Percentiles rank a stretch among this genome's conserved stretches.
phyloP scores from a whole-genome alignment of 2,888 invertebrate species.

The Nomada lathburiana region DNA sequence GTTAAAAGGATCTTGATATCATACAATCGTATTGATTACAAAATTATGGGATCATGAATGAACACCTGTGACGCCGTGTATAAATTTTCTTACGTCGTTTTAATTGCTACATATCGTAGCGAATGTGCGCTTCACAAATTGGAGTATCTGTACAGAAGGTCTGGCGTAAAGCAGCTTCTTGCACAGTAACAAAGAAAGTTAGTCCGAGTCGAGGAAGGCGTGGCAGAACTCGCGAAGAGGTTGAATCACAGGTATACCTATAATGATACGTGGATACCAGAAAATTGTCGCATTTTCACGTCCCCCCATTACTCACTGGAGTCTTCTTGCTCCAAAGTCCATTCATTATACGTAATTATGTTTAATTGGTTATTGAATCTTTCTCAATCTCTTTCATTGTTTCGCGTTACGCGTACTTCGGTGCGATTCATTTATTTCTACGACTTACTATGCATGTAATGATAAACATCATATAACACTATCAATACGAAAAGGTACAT shows the following conservation, averaged over 20 bases:
- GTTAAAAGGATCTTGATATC: too few relatives aligned
- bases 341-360: background rate
- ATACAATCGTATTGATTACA: too few relatives aligned
- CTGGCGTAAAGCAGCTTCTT: slow-evolving; percentile 55
- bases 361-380: slow-evolving; percentile 1
- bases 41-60: too few relatives aligned
- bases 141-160: slow-evolving; percentile 1
- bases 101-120: too few relatives aligned
- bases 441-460: too few relatives aligned
- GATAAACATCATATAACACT: too few relatives aligned
- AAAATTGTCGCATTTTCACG: slow-evolving; percentile 34
- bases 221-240: slow-evolving; percentile 54
- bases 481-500: too few relatives aligned
- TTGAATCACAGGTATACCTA: slow-evolving; percentile 51
- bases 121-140: background rate
- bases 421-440: too few relatives aligned
- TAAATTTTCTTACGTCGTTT: too few relatives aligned
- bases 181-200: slow-evolving; percentile 72
- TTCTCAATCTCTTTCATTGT: background rate
- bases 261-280: slow-evolving; percentile 49
- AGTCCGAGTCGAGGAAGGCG: slow-evolving; percentile 66
- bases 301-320: slow-evolving; percentile 13
- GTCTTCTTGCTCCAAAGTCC: slow-evolving; percentile 3
- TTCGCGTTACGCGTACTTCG: too few relatives aligned
- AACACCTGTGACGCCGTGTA: too few relatives aligned